A percentile compares a stretch with the other conserved stretches of the same genome.
These are phyloP conservation scores for Polyploca ridens DNA, from an alignment of 2,888 invertebrate genomes.

Conservation along the genomic window DNA sequence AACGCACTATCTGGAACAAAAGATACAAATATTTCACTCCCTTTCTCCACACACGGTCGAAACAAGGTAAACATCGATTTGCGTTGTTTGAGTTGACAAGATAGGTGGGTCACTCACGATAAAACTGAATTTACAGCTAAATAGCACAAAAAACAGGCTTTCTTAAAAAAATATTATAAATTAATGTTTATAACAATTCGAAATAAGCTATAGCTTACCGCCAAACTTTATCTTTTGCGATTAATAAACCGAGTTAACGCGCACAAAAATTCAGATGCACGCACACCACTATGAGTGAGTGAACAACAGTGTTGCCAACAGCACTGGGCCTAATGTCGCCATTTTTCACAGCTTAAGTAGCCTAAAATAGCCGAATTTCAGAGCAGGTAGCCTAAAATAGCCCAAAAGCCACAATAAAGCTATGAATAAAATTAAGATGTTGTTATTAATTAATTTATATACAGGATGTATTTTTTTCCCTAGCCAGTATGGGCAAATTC, in stretches of 20 bases:
- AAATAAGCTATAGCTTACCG: conserved; percentile 37
- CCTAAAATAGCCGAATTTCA: too few relatives aligned
- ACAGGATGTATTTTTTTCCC: too few relatives aligned
- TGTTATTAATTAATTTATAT: too few relatives aligned
- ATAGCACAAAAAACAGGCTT: neutral
- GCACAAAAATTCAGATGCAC: conserved; percentile 23
- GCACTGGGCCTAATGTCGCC: too few relatives aligned
- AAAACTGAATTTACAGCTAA: neutral
- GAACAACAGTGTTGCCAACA: too few relatives aligned
- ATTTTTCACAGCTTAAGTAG: too few relatives aligned
- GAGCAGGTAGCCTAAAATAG: too few relatives aligned
- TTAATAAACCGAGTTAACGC: conserved; percentile 20
- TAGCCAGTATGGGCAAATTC: too few relatives aligned
- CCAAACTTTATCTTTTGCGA: conserved; percentile 37
- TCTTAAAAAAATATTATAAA: neutral
- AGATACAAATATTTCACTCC: conserved; percentile 46
- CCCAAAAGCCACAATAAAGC: too few relatives aligned
- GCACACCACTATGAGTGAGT: neutral
- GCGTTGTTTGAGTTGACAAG: conserved; percentile 43
- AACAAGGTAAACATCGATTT: conserved; percentile 64
- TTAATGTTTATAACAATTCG: neutral
- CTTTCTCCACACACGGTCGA: conserved; percentile 36
- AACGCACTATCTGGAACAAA: conserved; percentile 69
- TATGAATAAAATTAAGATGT: too few relatives aligned
- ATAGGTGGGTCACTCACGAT: conserved; percentile 17